Evolutionary conservation across 2,888 invertebrate species (phyloP), one percentile per base, ranked within the genome.

Genomic region (Strigamia crassipes): DNA sequence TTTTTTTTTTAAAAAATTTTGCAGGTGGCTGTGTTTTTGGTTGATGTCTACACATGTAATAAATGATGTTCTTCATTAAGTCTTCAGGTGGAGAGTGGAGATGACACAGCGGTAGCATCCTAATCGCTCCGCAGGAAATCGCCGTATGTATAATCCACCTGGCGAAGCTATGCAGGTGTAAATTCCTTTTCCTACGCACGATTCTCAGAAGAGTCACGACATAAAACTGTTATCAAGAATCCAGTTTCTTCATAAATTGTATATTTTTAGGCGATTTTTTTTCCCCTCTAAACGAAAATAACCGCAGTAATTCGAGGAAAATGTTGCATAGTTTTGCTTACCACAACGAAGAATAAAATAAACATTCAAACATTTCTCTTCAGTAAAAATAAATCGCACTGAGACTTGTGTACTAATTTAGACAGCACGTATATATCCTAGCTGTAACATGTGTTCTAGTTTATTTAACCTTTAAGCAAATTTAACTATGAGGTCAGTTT

Each of bases 81-180:
- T 73, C 31, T 27, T 73, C 73, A 73, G 12, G 73, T 13, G n/a
- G 73, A 73, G 73, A 31, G 13, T 73, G 73, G 73, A 73, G 56
- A 56, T n/a, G 56, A 73, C 73, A 27, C 73, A 73, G 73, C 73
- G 73, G 73, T 73, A 73, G 73, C 73, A 73, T 31, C 73, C 31
- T 73, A 73, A 73, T 73, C 73, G 73, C 73, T 31, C 73, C 1
- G 73, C 31, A 27, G 73, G 73, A 73, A 31, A 73, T 73, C 73
- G 15, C 27, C 6, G 31, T 6, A 73, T 10, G 15, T 66, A 23
- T 23, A 66, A 66, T 66, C 21, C 73, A 27, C 9, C 73, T 73
- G 27, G 13, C 9, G 13, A 73, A 73, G 27, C 12, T 73, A 31
- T 31, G 73, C 73, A 73, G 73, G 73, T 73, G 73, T 73, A 73